These are phyloP conservation scores for Zaprionus ornatus DNA, from an alignment of 1,140 invertebrate species.

Conservation along the genomic window DNA sequence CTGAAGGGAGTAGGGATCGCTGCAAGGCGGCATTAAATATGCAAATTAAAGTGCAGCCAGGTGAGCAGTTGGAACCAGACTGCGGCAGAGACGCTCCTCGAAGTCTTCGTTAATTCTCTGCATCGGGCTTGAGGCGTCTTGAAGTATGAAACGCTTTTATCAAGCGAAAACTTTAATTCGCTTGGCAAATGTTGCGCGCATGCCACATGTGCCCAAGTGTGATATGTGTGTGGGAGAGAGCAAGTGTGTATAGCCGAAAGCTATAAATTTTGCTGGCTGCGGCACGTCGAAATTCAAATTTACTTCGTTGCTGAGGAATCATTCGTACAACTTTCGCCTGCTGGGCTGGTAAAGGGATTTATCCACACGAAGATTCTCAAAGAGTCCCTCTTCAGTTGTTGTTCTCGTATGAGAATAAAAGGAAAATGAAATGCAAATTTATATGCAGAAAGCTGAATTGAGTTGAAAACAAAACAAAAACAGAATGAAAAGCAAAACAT, in stretches of 20 bases:
- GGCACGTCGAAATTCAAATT: conserved; percentile 67
- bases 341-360: conserved; percentile 22
- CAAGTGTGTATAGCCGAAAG: conserved; percentile 36
- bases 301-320: conserved; percentile 49
- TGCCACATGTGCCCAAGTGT: conserved; percentile 56
- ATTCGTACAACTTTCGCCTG: conserved; percentile 30
- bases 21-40: conserved; percentile 44
- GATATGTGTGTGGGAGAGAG: neutral
- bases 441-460: conserved; percentile 50
- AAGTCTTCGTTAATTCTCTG: conserved; percentile 17
- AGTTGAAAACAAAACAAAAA: conserved; percentile 35
- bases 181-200: conserved; percentile 51
- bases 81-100: neutral
- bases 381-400: conserved; percentile 33
- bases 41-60: conserved; percentile 50
- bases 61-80: conserved; percentile 35
- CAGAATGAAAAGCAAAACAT: conserved; percentile 20
- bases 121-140: conserved; percentile 15
- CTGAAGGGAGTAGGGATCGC: neutral
- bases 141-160: conserved; percentile 48
- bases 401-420: conserved; percentile 28
- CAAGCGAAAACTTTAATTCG: conserved; percentile 42
- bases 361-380: conserved; percentile 12
- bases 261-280: conserved; percentile 64
- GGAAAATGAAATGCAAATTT: conserved; percentile 65